phyloP scores from a whole-genome alignment of 2,888 invertebrate genomes.

The Tenodera sinensis region DNA sequence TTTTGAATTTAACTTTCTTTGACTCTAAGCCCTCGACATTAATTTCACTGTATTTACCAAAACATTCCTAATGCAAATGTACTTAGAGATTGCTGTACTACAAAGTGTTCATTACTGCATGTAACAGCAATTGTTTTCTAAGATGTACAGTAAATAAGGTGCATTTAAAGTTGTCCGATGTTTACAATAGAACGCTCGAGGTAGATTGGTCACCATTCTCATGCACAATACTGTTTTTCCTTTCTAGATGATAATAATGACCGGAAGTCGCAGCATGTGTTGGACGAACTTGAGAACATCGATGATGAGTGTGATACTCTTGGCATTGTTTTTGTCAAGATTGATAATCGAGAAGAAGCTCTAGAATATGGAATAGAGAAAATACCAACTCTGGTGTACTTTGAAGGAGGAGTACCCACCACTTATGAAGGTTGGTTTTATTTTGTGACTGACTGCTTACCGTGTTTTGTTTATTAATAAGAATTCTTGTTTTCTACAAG shows the following conservation, averaged over 20 bases:
- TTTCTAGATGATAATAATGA: conserved; percentile 82
- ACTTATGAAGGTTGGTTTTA: conserved; percentile 39
- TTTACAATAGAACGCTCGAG: too few relatives aligned
- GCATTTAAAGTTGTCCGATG: too few relatives aligned
- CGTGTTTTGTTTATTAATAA: not conserved
- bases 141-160: too few relatives aligned
- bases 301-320: conserved; percentile 88
- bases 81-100: too few relatives aligned
- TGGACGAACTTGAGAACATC: conserved; percentile 88
- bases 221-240: conserved; percentile 3
- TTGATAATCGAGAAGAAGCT: conserved; percentile 86
- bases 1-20: too few relatives aligned
- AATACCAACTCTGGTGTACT: conserved; percentile 78
- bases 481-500: too few relatives aligned
- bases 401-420: conserved; percentile 37
- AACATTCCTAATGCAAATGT: too few relatives aligned
- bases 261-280: conserved; percentile 76
- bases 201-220: not conserved
- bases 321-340: conserved; percentile 88
- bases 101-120: too few relatives aligned
- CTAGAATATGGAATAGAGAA: conserved; percentile 88
- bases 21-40: too few relatives aligned
- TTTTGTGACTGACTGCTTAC: not conserved
- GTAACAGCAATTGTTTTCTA: too few relatives aligned
- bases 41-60: too few relatives aligned